A percentile compares a stretch with the other conserved stretches of the same genome.
These are phyloP conservation scores for Neogobius melanostomus DNA, from an alignment of 2,113 vertebrate species.

Conservation along the genomic window DNA sequence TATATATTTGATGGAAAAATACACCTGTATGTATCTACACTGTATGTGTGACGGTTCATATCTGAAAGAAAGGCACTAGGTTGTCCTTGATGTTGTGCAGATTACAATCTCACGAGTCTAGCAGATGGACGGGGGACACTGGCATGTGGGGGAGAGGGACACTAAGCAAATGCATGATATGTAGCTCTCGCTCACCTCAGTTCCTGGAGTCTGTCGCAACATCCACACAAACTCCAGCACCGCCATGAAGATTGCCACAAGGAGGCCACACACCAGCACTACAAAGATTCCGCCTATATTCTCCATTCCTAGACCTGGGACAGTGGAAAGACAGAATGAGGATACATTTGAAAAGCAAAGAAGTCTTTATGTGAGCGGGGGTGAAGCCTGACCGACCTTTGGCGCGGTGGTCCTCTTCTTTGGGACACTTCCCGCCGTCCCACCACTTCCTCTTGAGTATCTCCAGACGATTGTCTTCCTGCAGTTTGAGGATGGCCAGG, in stretches of 20 bases:
- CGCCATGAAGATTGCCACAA: slow-evolving; percentile 97
- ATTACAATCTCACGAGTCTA: slow-evolving; percentile 36
- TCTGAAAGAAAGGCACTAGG: slow-evolving; percentile 44
- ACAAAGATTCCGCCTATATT: slow-evolving; percentile 99
- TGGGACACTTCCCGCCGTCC: slow-evolving; percentile 97
- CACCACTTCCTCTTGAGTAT: slow-evolving; percentile 98
- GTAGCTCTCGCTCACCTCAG: slow-evolving; percentile 87
- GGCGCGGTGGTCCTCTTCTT: slow-evolving; percentile 95
- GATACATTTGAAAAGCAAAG: background rate
- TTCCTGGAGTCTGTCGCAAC: slow-evolving; percentile 87
- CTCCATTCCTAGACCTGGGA: slow-evolving; percentile 94
- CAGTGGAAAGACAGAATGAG: background rate
- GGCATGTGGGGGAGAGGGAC: slow-evolving; percentile 62
- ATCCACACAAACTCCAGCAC: slow-evolving; percentile 98
- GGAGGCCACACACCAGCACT: slow-evolving; percentile 96
- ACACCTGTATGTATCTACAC: background rate
- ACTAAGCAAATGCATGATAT: slow-evolving; percentile 76
- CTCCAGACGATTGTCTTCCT: slow-evolving; percentile 96
- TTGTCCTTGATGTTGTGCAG: slow-evolving; percentile 65
- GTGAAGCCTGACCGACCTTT: slow-evolving; percentile 80
- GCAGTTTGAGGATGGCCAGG: slow-evolving; percentile 95
- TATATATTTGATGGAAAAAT: background rate
- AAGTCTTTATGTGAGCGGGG: background rate
- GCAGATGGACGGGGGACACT: slow-evolving; percentile 26
- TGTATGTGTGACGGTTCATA: slow-evolving; percentile 5